Evolutionary conservation across 2,888 invertebrate genomes (phyloP).

Genomic region (Cinara cedri): DNA sequence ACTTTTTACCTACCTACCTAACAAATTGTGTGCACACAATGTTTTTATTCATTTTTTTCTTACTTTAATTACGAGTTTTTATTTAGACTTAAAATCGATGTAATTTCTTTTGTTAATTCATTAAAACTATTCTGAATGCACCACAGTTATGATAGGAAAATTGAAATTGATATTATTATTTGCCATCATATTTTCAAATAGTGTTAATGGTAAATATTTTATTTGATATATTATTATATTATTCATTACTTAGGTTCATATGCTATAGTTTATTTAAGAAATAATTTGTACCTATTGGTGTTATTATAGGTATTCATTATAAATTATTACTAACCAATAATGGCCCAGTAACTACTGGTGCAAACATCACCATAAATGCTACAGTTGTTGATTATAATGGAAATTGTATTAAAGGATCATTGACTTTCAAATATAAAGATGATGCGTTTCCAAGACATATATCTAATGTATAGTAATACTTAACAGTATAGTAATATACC

Average conservation of each 20-base stretch:
- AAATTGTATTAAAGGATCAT: not conserved
- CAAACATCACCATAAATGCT: conserved; percentile 73
- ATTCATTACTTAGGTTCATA: too few species aligned
- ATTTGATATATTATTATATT: not conserved
- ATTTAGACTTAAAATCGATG: not conserved
- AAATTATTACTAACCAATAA: conserved; percentile 68
- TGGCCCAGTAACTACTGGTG: conserved; percentile 76
- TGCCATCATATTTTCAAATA: not conserved
- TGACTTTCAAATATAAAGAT: conserved; percentile 15
- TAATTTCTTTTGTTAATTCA: not conserved
- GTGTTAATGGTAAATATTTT: not conserved
- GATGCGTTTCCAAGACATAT: conserved; percentile 30
- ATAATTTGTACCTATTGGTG: not conserved
- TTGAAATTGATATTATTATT: conserved; percentile 13
- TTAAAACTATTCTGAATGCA: not conserved
- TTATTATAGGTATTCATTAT: conserved; percentile 61
- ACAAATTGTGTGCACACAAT: not conserved
- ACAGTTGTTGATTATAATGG: conserved; percentile 65
- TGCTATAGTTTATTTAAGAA: not conserved
- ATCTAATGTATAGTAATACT: conserved; percentile 1
- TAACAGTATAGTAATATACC: not conserved
- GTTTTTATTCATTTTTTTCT: not conserved
- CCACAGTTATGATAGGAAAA: conserved; percentile 13
- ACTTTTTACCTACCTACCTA: not conserved
- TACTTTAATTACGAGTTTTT: not conserved